Percentiles rank a stretch among this genome's conserved stretches.
Conservation (phyloP, 2,113 vertebrate genomes). For the Gymnobelideus leadbeateri region DNA sequence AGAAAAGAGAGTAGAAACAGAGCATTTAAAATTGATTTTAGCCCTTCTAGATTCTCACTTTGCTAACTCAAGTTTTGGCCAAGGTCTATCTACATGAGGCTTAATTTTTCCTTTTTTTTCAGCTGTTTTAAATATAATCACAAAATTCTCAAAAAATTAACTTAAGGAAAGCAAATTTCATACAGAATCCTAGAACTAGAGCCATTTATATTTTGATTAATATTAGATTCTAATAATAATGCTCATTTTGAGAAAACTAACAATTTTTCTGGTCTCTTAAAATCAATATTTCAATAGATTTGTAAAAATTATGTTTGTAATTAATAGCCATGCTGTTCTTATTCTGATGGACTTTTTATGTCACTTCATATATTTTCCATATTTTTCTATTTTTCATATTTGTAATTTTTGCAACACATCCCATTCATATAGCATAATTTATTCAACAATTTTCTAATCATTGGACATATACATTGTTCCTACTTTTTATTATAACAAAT, state of each 20-base stretch:
- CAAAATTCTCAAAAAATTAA: neutral
- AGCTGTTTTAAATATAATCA: neutral
- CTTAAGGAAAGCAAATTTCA: neutral
- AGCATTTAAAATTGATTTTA: neutral
- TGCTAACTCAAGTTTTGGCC: neutral
- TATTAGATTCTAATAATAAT: neutral
- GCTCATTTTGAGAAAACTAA: neutral
- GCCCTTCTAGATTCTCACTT: neutral
- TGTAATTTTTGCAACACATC: neutral
- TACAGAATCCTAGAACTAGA: neutral
- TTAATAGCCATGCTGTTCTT: neutral
- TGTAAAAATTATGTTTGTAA: neutral
- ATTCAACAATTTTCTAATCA: neutral
- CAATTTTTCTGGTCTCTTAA: neutral
- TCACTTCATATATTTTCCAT: neutral
- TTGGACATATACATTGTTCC: neutral
- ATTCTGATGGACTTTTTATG: neutral
- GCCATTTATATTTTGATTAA: neutral
- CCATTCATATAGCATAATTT: neutral
- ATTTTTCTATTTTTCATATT: neutral
- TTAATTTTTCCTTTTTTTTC: neutral
- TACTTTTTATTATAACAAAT: neutral
- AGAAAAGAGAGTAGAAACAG: conserved; percentile 11
- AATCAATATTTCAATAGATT: neutral
- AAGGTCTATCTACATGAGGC: neutral